Evolutionary conservation across 1,140 invertebrate genomes (phyloP).

Genomic region (Portunus trituberculatus): DNA sequence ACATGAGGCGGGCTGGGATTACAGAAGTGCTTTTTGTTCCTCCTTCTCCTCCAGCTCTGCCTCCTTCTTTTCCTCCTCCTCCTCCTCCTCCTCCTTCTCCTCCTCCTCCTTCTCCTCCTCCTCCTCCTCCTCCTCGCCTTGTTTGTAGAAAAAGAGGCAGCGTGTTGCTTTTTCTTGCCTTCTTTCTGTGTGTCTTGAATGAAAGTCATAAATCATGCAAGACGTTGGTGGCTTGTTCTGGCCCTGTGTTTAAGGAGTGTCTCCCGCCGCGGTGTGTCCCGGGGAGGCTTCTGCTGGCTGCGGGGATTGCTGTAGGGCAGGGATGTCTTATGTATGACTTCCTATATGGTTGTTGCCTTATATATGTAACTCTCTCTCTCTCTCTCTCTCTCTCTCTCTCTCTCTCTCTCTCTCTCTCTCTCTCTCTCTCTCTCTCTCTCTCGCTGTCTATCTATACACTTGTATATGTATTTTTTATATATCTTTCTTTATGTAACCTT

Average conservation of each 20-base stretch:
- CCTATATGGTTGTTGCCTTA: neutral
- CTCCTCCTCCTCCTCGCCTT: neutral
- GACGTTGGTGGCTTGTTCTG: neutral
- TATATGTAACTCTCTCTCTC: neutral
- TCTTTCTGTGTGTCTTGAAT: constrained; percentile 1
- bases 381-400: neutral
- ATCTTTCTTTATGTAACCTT: neutral
- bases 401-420: neutral
- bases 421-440: neutral
- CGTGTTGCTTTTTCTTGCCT: neutral
- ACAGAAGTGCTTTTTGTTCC: neutral
- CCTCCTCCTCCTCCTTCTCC: neutral
- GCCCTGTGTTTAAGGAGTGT: neutral
- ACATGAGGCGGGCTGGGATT: neutral
- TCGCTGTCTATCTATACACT: neutral
- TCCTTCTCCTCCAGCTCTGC: neutral
- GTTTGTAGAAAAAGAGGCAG: neutral
- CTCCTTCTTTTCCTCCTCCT: neutral
- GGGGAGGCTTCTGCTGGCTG: neutral
- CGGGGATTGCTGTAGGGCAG: neutral
- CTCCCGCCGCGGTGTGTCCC: no score
- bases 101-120: neutral
- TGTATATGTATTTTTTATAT: neutral
- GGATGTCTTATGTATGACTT: neutral
- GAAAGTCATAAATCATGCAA: neutral